Evolutionary conservation across 2,797 vertebrate species (phyloP).

Genomic region (Crocidura indochinensis): DNA sequence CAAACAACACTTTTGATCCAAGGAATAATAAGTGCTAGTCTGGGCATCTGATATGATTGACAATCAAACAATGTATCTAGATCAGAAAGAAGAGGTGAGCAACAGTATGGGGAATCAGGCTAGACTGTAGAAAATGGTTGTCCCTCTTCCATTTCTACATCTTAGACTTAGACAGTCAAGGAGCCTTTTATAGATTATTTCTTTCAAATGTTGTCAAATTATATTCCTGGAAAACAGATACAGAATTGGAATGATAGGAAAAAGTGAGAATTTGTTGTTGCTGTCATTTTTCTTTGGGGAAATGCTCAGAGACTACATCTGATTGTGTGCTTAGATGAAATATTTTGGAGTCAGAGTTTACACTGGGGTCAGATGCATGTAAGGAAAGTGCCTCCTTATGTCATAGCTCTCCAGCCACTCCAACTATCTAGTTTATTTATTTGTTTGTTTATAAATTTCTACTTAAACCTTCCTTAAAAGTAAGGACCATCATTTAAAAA

Average conservation of each 20-base stretch:
- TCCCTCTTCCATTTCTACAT: not conserved
- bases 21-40: not conserved
- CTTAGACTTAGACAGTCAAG: not conserved
- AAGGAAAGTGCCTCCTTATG: no score
- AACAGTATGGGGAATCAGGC: not conserved
- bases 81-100: not conserved
- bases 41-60: not conserved
- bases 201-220: not conserved
- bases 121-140: not conserved
- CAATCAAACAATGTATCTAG: not conserved
- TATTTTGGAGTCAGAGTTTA: no score
- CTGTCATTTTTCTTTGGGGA: no score
- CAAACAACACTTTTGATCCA: not conserved
- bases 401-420: no score
- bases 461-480: not conserved
- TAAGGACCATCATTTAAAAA: not conserved
- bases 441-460: no score
- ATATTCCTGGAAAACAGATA: not conserved
- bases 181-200: not conserved
- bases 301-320: no score
- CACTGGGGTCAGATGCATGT: no score
- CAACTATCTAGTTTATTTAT: no score
- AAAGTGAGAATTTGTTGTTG: conserved; percentile 12
- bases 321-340: no score
- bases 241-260: not conserved